Evolutionary conservation across 2,113 vertebrate species (phyloP), one percentile per base, ranked within the genome.

Genomic region (Fregata magnificens): DNA sequence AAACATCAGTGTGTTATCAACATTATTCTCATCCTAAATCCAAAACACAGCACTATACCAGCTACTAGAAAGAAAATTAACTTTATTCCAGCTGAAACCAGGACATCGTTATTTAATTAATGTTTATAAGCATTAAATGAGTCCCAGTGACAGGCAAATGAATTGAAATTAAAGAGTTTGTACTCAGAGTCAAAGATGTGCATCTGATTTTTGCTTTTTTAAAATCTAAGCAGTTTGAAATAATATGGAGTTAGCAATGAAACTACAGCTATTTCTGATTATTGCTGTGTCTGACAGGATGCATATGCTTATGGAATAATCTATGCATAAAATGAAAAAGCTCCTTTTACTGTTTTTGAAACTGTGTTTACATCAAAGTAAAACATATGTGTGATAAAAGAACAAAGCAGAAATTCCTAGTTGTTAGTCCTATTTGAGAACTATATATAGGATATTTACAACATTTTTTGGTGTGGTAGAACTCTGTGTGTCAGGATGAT

Each of bases 351-450:
- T 94, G 84, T 88, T 96, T 97, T 96, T 88, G 89, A 95, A 94
- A 88, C 78, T 95, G 55, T 94, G 89, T 97, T 97, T 96, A 94
- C 78, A 88, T 95, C 91, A 96, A 96, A 97, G 96, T 78, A 72
- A 91, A 97, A 94, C 95, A 93, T 89, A 73, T 86, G 91, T 90
- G 82, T 17, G 95, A 97, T 97, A 96, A 97, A 97, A 97, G 95
- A 95, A 91, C 95, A 97, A 95, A 97, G 94, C 66, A 85, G 74
- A 93, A 96, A 94, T 92, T 93, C 87, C 84, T 90, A 49, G 82
- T 74, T 94, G 84, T 63, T 47, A 62, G 82, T 90, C 63, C 24
- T 93, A 36, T 69, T 90, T 93, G 62, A 96, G 90, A 93, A 78
- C 96, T 95, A 88, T 95, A 93, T 92, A 86, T 93, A 94, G 90